Evolutionary conservation across 2,888 invertebrate species (phyloP), one percentile per base, ranked within the genome.

Genomic region (Phortica okadai): DNA sequence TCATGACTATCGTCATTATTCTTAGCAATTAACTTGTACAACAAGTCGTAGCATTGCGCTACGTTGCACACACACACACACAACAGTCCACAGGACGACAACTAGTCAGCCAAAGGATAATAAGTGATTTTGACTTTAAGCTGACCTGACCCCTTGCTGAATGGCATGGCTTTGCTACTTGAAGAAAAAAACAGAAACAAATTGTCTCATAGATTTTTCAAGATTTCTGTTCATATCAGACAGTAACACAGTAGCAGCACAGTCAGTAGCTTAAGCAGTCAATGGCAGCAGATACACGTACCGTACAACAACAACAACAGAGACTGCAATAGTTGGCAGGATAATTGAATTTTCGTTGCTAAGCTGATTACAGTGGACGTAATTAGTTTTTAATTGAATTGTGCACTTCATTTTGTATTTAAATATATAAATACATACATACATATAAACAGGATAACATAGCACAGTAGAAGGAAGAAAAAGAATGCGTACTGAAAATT

Each of bases 321-420:
- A 64, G 79, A 79, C 77, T 81, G 80, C 80, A 78, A 77, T 85
- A 87, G 86, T 81, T 88, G 86, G 80, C 88, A 86, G 78, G 80
- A 89, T 86, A 86, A 86, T 88, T 88, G 83, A 82, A 86, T 75
- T 75, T 75, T 75, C 67, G 59, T 59, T 75, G 62, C 50, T 72
- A 75, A 75, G 70, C 75, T 70, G 75, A 75, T 86, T 86, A 86
- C 86, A 88, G 88, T 88, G 87, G 85, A 88, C 88, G 86, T 86
- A 86, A 88, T 88, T 86, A 86, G 89, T 86, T 86, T 86, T 88
- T 88, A 86, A 86, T 86, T 86, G 86, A 85, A 80, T 85, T 85
- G 87, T 78, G 84, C 79, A 79, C 86, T 84, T 77, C 79, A 82
- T 85, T 72, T 72, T 72, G 70, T 72, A 72, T 72, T 72, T 72